Evolutionary conservation across 53 echinoderm and acorn worm species (phyloP).

Genomic region (Echinometra lucunter): DNA sequence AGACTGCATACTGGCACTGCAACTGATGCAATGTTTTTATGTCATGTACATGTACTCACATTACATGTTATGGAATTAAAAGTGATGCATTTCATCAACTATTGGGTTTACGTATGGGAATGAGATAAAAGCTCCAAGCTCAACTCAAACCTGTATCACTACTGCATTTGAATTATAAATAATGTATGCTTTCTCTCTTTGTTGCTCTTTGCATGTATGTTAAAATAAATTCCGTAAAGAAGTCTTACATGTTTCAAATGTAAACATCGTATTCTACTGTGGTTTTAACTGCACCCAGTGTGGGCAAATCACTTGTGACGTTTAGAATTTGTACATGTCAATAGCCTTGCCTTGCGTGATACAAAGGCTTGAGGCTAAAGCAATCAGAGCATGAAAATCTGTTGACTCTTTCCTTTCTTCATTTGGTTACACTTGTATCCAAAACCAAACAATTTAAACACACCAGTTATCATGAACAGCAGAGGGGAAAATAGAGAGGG

Average conservation of each 20-base stretch:
- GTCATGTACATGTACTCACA: neutral
- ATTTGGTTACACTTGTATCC: slow-evolving; percentile 24
- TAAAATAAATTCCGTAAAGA: neutral
- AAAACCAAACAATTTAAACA: neutral
- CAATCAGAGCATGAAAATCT: slow-evolving; percentile 21
- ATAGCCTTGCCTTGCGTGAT: slow-evolving; percentile 16
- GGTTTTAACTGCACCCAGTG: neutral
- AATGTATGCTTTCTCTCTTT: neutral
- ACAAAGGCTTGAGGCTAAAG: slow-evolving; percentile 19
- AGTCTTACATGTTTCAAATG: neutral
- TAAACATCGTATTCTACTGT: slow-evolving; percentile 2
- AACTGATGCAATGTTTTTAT: neutral
- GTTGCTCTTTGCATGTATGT: neutral
- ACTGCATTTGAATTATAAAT: neutral
- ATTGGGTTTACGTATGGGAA: neutral
- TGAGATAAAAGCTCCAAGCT: neutral
- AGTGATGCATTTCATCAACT: neutral
- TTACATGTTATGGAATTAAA: neutral
- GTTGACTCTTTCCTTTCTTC: slow-evolving; percentile 36
- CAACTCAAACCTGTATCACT: neutral
- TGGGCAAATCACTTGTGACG: neutral
- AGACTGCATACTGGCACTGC: no score
- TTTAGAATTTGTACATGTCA: neutral
- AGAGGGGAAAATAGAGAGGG: neutral
- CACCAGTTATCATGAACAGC: neutral